phyloP scores from a whole-genome alignment of 2,113 vertebrate species.

The Ursus arctos region DNA sequence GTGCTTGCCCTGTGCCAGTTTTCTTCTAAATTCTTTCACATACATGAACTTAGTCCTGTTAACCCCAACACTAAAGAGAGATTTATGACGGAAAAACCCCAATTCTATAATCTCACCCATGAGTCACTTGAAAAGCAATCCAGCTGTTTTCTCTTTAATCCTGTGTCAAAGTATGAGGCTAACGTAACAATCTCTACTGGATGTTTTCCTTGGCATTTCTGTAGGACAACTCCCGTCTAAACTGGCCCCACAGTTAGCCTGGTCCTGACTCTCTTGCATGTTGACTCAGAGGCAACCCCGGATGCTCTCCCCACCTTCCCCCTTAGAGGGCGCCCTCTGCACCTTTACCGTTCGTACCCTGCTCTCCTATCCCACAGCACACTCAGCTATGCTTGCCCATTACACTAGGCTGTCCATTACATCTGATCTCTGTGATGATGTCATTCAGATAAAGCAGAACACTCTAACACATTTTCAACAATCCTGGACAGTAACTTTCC shows the following conservation, averaged over 20 bases:
- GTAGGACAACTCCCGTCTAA: background rate
- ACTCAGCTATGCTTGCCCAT: background rate
- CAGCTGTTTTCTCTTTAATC: background rate
- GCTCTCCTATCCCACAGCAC: background rate
- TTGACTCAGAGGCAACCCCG: background rate
- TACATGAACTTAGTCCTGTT: background rate
- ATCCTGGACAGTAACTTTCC: background rate
- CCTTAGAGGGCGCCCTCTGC: background rate
- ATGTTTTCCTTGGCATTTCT: background rate
- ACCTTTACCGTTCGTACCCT: no score
- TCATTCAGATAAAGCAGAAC: background rate
- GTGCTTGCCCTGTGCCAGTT: background rate
- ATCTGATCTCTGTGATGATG: background rate
- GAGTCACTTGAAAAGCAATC: background rate
- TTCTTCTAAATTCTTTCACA: background rate
- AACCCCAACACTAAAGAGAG: background rate
- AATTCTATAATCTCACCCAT: background rate
- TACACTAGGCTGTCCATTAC: no score
- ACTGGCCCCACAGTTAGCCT: no score
- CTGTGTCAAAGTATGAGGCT: background rate
- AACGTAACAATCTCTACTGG: background rate
- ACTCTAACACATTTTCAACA: background rate
- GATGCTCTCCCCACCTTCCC: accelerated
- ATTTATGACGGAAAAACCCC: background rate
- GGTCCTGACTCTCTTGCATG: background rate